Base-by-base conservation (phyloP, 2,797 vertebrate genomes). In the Cynodonichthys magdalenae region DNA sequence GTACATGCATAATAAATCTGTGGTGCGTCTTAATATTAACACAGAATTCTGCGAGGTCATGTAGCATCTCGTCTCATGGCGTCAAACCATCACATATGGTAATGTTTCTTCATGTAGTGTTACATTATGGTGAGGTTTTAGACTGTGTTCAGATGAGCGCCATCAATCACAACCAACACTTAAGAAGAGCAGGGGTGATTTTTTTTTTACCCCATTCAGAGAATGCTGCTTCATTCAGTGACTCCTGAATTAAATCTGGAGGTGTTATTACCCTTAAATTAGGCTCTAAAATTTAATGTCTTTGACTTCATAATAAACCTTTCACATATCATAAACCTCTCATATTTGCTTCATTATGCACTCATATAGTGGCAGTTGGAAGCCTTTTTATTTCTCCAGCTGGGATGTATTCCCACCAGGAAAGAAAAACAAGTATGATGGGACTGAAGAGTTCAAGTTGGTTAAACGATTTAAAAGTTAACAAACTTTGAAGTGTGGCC, bases 241-340 rank as follows among this genome's bases (percentile, higher is more conserved):
- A 46, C 42, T 20, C 31, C 62, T 29, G 62, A 48, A 8, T 3
- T 6, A 10, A 50, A 54, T 29, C 47, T 20, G 36, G 45, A 59
- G 69, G 62, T 39, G 57, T 29, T 29, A 66, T 55, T 52, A 18
- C 57, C 66, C 51, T 52, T 52, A 24, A 58, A 67, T 54, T 46
- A 61, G 27, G 29, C 58, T 15, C 7, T 44, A 42, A 55, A 72
- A 47, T 1, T 11, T 46, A 31, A 60, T 31, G 58, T 9, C 27
- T 36, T 45, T 27, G 51, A 54, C 14, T 10, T 11, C 4, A n/a
- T 28, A 20, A 44, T 62, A 53, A 73, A 53, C 4, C 56, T 12
- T 49, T 44, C 51, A 55, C 48, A 58, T 3, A 47, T 47, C 46
- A 20, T 47, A 47, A 47, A 47, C 18, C 46, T 19, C 18, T 47